Base-by-base conservation (phyloP, 2,888 invertebrate genomes). In the Ypsolopha scabrella region DNA sequence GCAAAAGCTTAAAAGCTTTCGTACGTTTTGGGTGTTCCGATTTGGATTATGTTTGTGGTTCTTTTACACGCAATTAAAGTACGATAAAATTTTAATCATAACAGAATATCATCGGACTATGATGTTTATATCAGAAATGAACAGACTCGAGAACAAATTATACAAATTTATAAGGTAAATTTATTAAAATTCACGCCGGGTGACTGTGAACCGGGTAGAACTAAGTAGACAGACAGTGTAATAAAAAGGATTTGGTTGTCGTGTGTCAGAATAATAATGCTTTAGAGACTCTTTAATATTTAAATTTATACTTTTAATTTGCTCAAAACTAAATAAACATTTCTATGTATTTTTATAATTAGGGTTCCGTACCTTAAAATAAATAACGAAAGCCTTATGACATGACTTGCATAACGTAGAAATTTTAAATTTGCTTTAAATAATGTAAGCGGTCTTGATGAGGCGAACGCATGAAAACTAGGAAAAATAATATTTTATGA, bases 291-390 rank as follows among this genome's bases (percentile, higher is more conserved):
- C 61, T 64, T 48, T 66, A 70, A 70, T 66, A 70, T 76, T 71
- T 63, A 71, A 77, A 74, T 75, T 72, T 76, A 75, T 69, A 75
- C 63, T 72, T 76, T 73, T 74, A 80, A 80, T 80, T 80, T 79
- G 73, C 73, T 69, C 58, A 66, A 69, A 67, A 67, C 65, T 60
- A 72, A n/a, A 76, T 78, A 76, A 80, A 80, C 78, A 78, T 76
- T 24, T 24, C 33, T 14, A 43, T n/a, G 65, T 69, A 62, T 70
- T 72, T 70, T 65, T 55, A 64, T 58, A 65, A 58, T 72, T 80
- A 71, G 80, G 76, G 57, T 76, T 76, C 75, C 4, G 24, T 24
- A 24, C 24, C 24, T 24, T 24, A 24, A 24, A 24, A 24, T 2
- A 4, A 3, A 24, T 3, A 24, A 24, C 24, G 24, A 24, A 24